A percentile compares a stretch with the other conserved stretches of the same genome.
These are phyloP conservation scores for Lathronympha strigana DNA, from an alignment of 2,888 invertebrate species.

Conservation along the genomic window DNA sequence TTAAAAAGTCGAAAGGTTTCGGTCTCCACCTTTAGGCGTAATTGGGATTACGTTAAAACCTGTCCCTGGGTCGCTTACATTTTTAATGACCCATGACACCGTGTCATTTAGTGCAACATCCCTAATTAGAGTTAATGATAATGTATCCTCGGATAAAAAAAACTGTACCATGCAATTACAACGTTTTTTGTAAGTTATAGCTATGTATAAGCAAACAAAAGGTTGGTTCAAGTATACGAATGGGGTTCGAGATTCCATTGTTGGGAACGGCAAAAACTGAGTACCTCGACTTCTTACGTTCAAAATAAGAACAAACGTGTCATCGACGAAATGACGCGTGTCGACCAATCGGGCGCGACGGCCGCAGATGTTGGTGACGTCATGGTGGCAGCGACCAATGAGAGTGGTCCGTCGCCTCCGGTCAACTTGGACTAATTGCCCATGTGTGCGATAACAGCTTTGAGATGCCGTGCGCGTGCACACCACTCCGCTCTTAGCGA, in stretches of 20 bases:
- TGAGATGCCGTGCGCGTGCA: conserved; percentile 74
- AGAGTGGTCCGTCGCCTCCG: conserved; percentile 76
- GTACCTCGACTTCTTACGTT: conserved; percentile 76
- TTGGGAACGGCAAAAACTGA: conserved; percentile 70
- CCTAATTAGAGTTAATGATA: conserved; percentile 33
- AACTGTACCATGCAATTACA: conserved; percentile 49
- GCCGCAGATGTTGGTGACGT: conserved; percentile 82
- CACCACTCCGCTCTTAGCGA: conserved; percentile 49
- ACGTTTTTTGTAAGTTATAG: conserved; percentile 45
- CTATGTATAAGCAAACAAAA: conserved; percentile 57
- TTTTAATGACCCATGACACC: conserved; percentile 56
- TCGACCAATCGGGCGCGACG: conserved; percentile 83
- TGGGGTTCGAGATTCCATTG: conserved; percentile 60
- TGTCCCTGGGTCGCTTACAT: conserved; percentile 60
- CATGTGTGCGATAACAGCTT: conserved; percentile 81
- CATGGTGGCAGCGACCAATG: conserved; percentile 76
- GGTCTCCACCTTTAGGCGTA: conserved; percentile 58
- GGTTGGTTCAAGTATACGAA: conserved; percentile 57
- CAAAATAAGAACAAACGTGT: conserved; percentile 84
- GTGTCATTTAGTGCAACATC: conserved; percentile 42
- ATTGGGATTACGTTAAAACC: conserved; percentile 70
- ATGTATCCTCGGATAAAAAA: conserved; percentile 43
- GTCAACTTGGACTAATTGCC: conserved; percentile 84
- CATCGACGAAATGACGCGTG: conserved; percentile 84
- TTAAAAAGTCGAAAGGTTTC: conserved; percentile 72